A percentile compares a stretch with the other conserved stretches of the same genome.
phyloP scores from a whole-genome alignment of 2,113 vertebrate species.

The Mystacornis crossleyi region DNA sequence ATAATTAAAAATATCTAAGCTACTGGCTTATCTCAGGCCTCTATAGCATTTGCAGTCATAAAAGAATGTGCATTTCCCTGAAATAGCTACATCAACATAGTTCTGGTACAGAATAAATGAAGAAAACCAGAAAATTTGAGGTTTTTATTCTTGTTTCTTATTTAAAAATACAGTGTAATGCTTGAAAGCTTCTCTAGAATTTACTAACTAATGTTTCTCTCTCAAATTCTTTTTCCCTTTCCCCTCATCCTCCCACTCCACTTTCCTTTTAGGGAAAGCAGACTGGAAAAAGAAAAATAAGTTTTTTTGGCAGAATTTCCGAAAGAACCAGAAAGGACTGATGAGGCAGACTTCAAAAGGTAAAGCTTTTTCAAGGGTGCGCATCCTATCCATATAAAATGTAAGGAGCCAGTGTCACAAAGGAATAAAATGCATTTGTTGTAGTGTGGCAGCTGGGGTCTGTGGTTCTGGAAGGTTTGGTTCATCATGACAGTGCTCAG shows the following conservation, averaged over 20 bases:
- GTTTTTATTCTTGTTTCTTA: not conserved
- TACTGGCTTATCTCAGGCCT: not conserved
- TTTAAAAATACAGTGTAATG: not conserved
- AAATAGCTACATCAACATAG: not conserved
- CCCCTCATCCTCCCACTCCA: not conserved
- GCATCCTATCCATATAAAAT: not conserved
- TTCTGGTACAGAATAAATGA: not conserved
- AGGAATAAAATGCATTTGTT: not conserved
- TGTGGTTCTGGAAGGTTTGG: not conserved
- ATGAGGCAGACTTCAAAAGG: conserved; percentile 94
- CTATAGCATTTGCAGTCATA: not conserved
- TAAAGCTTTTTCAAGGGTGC: conserved; percentile 39
- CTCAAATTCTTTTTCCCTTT: conserved; percentile 24
- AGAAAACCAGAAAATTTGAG: not conserved
- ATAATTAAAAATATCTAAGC: not conserved
- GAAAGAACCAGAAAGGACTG: conserved; percentile 91
- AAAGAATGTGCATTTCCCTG: conserved; percentile 48
- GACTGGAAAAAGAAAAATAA: conserved; percentile 98
- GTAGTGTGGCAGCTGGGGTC: not conserved
- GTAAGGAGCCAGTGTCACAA: not conserved
- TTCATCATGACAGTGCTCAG: not conserved
- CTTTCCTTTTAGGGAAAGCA: conserved; percentile 84
- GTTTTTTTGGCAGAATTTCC: conserved; percentile 98
- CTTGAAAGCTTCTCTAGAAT: not conserved
- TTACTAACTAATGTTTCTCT: conserved; percentile 51